A percentile compares a stretch with the other conserved stretches of the same genome.
Evolutionary conservation across 2,113 vertebrate genomes (phyloP).

Genomic region (Urocolius indicus): DNA sequence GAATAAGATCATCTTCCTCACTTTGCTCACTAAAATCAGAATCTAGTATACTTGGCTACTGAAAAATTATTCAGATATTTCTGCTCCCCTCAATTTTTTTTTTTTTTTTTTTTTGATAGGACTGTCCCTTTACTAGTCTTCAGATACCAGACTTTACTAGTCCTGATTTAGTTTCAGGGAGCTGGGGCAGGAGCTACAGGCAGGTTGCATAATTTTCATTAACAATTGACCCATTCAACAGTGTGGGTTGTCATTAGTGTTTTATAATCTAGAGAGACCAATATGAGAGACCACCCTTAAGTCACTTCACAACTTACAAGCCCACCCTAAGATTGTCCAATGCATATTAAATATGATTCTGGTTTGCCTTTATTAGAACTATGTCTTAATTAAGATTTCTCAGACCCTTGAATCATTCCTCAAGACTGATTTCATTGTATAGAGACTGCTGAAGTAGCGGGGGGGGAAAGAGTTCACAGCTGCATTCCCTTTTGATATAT

Average conservation of each 20-base stretch:
- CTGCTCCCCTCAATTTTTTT: background rate
- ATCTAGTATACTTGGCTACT: background rate
- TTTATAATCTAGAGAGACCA: background rate
- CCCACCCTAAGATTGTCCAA: background rate
- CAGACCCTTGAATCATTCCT: background rate
- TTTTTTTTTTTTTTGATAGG: background rate
- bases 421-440: conserved; percentile 8
- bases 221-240: background rate
- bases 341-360: conserved; percentile 6
- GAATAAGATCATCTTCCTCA: background rate
- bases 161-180: background rate
- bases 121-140: background rate
- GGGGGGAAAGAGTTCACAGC: background rate
- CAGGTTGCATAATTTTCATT: background rate
- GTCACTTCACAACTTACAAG: background rate
- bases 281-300: background rate
- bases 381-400: conserved; percentile 7
- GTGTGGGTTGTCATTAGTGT: background rate
- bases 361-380: background rate
- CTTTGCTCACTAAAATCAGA: background rate
- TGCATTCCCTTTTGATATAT: background rate
- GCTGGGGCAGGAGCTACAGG: background rate
- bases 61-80: background rate
- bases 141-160: background rate
- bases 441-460: background rate